Base-by-base conservation (phyloP, 1,140 invertebrate genomes). In the Aleiodes sp. region DNA sequence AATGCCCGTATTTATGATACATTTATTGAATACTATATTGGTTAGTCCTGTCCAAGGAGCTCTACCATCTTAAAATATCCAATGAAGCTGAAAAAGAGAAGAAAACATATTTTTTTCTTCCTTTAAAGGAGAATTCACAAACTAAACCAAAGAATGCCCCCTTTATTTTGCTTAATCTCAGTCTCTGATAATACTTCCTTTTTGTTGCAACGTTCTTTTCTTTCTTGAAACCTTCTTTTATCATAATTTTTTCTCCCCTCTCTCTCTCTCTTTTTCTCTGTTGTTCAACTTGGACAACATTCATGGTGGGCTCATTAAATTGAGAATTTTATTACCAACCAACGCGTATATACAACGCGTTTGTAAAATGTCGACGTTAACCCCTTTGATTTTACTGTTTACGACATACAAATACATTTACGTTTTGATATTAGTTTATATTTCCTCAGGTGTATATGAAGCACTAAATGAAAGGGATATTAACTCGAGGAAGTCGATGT, bases 1-100 rank as follows among this genome's bases (percentile, higher is more conserved):
- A 72, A 72, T 72, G 59, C 70, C 66, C 28, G 52, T 72, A 72
- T 72, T 68, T 72, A 72, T 52, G 70, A 26, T 61, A 68, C 65
- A 43, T 61, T 72, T 65, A 64, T 68, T 72, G 65, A 72, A 68
- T 65, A 65, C 68, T 65, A 72, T 60, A 72, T 72, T 72, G 57
- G 57, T 29, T 4, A 60, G 6, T 31, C 16, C 12, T 24, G 41
- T 4, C 41, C 21, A 24, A 52, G 21, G 26, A 24, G 46, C 26
- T 52, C 26, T 9, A 2, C 16, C 16, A 52, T 26, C 6, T 29
- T 14, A 26, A n/a, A n/a, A n/a, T n/a, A n/a, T n/a, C n/a, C n/a
- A n/a, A n/a, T n/a, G n/a, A n/a, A n/a, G n/a, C n/a, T n/a, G n/a
- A n/a, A n/a, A n/a, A n/a, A n/a, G n/a, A n/a, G n/a, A n/a, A n/a